These are phyloP conservation scores for Setophaga petechia DNA, from an alignment of 2,113 vertebrate species.

Conservation along the genomic window DNA sequence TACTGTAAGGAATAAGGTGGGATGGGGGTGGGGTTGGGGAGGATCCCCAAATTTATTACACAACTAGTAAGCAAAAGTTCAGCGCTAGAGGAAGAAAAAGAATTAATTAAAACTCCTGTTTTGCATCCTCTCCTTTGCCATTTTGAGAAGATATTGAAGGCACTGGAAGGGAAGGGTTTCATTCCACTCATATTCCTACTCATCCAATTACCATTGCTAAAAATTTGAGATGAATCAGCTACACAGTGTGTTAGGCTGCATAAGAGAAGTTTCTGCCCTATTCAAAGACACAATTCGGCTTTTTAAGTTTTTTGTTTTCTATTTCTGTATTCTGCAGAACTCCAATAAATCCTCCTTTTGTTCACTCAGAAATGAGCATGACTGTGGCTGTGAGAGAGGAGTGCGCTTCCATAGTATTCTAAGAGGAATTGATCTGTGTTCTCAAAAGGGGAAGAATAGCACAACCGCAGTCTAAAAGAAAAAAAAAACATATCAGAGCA, in stretches of 20 bases:
- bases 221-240: neutral
- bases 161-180: neutral
- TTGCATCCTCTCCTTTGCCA: neutral
- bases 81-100: neutral
- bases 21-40: rapidly evolving
- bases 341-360: conserved; percentile 17
- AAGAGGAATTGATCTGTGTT: neutral
- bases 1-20: neutral
- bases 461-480: neutral
- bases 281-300: neutral
- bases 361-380: conserved; percentile 13
- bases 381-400: neutral
- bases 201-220: neutral
- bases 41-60: neutral
- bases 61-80: neutral
- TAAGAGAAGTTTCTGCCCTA: neutral
- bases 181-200: neutral
- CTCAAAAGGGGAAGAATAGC: neutral
- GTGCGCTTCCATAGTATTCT: neutral
- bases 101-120: neutral
- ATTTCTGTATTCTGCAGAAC: neutral
- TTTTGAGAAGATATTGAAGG: neutral
- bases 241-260: neutral
- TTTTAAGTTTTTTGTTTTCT: neutral
- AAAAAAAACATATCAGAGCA: neutral